Percentiles rank a stretch among this genome's conserved stretches.
phyloP scores from a whole-genome alignment of 2,888 invertebrate species.

The Magallana nippona region DNA sequence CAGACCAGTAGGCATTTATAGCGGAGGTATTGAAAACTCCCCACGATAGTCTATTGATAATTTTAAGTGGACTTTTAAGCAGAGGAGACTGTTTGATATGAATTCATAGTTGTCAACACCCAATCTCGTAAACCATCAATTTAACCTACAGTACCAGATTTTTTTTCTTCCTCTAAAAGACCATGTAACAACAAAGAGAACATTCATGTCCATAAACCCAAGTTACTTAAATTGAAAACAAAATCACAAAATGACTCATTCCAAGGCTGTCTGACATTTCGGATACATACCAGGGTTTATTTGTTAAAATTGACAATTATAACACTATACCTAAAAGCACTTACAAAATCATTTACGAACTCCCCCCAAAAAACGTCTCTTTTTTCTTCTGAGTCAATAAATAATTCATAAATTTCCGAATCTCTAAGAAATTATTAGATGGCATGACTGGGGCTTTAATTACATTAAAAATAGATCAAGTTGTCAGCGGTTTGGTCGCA shows the following conservation, averaged over 20 bases:
- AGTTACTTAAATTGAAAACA: no score
- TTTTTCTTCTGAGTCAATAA: background rate
- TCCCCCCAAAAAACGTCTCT: background rate
- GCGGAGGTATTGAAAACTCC: constrained; percentile 3
- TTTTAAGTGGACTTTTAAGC: constrained; percentile 10
- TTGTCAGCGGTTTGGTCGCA: constrained; percentile 19
- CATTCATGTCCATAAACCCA: background rate
- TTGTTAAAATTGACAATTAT: background rate
- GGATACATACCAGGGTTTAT: background rate
- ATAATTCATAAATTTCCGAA: constrained; percentile 21
- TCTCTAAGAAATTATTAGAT: constrained; percentile 13
- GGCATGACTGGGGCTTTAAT: constrained; percentile 21
- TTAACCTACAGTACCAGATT: background rate
- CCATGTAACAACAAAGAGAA: background rate
- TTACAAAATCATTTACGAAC: background rate
- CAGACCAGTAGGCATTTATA: constrained; percentile 17
- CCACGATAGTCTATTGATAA: constrained; percentile 2
- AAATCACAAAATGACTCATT: no score
- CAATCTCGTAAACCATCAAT: constrained; percentile 9
- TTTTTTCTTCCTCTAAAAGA: background rate
- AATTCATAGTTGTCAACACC: constrained; percentile 22
- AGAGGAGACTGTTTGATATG: constrained; percentile 7
- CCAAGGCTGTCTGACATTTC: no score
- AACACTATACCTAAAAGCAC: background rate
- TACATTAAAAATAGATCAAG: constrained; percentile 33